Conservation (phyloP, 2,888 invertebrate species). For the Platynereis dumerilii region DNA sequence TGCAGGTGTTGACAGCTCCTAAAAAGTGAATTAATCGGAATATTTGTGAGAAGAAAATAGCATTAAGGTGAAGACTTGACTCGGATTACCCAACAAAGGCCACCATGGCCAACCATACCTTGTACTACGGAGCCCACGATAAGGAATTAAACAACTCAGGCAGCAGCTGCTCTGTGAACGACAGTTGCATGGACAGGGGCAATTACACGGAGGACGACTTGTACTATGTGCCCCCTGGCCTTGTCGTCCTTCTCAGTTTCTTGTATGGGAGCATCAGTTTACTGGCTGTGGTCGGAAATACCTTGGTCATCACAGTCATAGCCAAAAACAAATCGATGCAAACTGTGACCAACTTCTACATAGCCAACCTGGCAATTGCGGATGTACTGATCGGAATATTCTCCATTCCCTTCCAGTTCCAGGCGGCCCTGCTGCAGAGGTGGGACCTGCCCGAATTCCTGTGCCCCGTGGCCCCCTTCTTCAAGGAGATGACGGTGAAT, state of each 20-base stretch:
- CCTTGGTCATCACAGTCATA: constrained; percentile 85
- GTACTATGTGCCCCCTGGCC: constrained; percentile 77
- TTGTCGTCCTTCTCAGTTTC: constrained; percentile 77
- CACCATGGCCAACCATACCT: too few species aligned
- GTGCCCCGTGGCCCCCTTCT: constrained; percentile 88
- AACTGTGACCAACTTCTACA: constrained; percentile 83
- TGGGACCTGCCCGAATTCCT: constrained; percentile 87
- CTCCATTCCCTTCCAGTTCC: constrained; percentile 87
- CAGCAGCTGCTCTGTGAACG: too few species aligned
- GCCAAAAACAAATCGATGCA: constrained; percentile 78
- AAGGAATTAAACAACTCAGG: too few species aligned
- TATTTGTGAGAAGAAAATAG: too few species aligned
- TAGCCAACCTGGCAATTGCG: constrained; percentile 83
- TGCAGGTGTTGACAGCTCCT: too few species aligned
- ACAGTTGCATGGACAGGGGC: too few species aligned
- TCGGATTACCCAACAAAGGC: too few species aligned
- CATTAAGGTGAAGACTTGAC: too few species aligned
- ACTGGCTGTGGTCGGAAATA: constrained; percentile 81
- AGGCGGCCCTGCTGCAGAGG: constrained; percentile 82
- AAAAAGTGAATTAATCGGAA: too few species aligned
- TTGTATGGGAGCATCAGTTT: constrained; percentile 84
- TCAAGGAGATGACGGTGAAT: constrained; percentile 83
- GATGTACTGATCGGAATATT: constrained; percentile 87
- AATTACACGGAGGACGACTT: constrained; percentile 62
- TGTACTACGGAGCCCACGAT: too few species aligned